phyloP scores from a whole-genome alignment of 2,113 vertebrate species.

The Semnopithecus entellus region DNA sequence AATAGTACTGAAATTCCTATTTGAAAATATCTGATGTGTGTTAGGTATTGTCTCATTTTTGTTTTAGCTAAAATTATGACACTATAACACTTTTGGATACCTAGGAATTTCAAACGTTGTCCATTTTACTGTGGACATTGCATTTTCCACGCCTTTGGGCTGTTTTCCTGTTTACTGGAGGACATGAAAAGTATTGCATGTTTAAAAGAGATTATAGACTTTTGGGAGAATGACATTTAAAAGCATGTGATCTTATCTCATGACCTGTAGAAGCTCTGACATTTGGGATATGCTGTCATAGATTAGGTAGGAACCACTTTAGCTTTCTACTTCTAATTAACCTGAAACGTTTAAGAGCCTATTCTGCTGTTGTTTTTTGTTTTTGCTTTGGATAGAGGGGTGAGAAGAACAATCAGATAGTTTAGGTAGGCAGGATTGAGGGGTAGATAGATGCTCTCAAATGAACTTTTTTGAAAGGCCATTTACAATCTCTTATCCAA shows the following conservation, averaged over 20 bases:
- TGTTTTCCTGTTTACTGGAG: neutral
- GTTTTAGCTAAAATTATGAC: slow-evolving; percentile 21
- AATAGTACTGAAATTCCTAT: neutral
- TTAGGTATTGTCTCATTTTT: neutral
- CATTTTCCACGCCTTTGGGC: neutral
- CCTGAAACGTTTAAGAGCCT: neutral
- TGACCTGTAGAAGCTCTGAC: neutral
- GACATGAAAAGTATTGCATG: neutral
- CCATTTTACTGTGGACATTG: neutral
- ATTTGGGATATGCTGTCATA: neutral
- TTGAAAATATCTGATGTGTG: neutral
- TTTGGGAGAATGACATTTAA: neutral
- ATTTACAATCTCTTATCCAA: neutral
- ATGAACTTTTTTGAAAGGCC: neutral
- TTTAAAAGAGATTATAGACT: neutral
- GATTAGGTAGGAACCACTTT: neutral
- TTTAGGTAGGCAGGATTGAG: neutral
- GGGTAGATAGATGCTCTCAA: neutral
- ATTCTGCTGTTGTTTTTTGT: neutral
- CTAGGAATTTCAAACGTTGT: neutral
- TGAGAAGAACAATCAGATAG: neutral
- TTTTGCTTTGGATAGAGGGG: neutral
- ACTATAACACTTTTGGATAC: neutral
- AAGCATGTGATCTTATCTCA: neutral
- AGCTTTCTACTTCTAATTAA: neutral